A percentile compares a stretch with the other conserved stretches of the same genome.
phyloP scores from a whole-genome alignment of 2,797 vertebrate species.

The Esox lucius region DNA sequence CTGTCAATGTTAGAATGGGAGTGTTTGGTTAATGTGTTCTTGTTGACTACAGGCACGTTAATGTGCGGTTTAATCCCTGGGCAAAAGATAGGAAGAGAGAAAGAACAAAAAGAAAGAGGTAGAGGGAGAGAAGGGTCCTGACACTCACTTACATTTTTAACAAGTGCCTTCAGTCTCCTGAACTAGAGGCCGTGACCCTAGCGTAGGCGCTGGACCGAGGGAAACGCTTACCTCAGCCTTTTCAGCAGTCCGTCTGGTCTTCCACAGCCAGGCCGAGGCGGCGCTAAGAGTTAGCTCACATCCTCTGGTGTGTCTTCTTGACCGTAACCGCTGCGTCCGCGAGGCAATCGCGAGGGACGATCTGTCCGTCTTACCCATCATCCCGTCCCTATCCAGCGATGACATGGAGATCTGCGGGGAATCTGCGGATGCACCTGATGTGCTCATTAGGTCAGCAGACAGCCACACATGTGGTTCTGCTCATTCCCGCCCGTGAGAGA shows the following conservation, averaged over 20 bases:
- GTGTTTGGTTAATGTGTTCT: conserved; percentile 25
- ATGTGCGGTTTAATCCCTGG: conserved; percentile 18
- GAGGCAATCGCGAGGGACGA: not conserved
- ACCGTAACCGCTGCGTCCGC: conserved; percentile 23
- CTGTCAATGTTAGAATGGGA: conserved; percentile 31
- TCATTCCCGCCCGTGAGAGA: conserved; percentile 51
- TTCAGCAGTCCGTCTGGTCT: not conserved
- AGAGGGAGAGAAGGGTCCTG: not conserved
- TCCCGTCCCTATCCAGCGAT: conserved; percentile 16
- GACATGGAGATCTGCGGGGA: conserved; percentile 48
- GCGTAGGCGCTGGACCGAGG: not conserved
- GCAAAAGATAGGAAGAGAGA: conserved; percentile 11
- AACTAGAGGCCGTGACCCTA: not conserved
- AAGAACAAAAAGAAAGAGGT: not conserved
- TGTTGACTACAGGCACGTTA: conserved; percentile 30
- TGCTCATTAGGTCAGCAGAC: conserved; percentile 59
- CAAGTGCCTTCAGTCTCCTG: not conserved
- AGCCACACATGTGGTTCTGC: conserved; percentile 57
- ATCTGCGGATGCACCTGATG: conserved; percentile 63
- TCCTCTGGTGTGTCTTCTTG: conserved; percentile 11
- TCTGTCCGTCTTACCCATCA: conserved; percentile 20
- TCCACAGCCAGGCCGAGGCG: not conserved
- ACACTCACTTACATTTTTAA: not conserved
- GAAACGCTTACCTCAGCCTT: not conserved
- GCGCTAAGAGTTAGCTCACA: not conserved